Base-by-base conservation (phyloP, 2,888 invertebrate species). In the Drosophila putrida region DNA sequence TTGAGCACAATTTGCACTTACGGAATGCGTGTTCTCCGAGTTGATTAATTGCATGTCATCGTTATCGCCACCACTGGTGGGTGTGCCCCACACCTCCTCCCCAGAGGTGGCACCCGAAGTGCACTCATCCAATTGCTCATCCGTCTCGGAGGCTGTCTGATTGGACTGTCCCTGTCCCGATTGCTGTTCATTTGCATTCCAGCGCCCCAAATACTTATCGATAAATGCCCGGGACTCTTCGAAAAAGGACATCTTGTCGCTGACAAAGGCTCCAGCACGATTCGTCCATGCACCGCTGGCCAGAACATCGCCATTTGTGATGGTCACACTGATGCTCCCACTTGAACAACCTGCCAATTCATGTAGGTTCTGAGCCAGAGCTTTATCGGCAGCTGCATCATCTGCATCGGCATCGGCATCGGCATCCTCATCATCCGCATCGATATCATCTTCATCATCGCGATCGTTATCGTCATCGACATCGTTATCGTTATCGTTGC, bases 51-150 rank as follows among this genome's bases (percentile, higher is more conserved):
- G 93, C 85, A 96, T 95, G 74, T 96, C 96, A 80, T 96, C 96
- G 76, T 96, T 95, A 39, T 96, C 95, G 25, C 96, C 97, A 4
- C 96, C 96, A 78, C 97, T 97, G 0, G 97, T 97, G 4, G 97
- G 97, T 0, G 97, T 97, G 0, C 97, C 97, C 97, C 97, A 97
- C 27, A 97, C 95, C 87, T 97, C 97, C 91, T 97, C 97, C 0
- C 96, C 97, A 4, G 96, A 97, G 0, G 95, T 95, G 0, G 96
- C 97, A 0, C 96, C 97, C 46, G 97, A 97, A 0, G 96, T 96
- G 88, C 97, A 97, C 5, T 95, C 95, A 4, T 93, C 93, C 43
- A 94, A 92, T 8, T 94, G 94, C 66, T 97, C 97, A 79, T 96
- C 96, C 4, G 88, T 88, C 60, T 91, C 91, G n/a, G 91, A 90